Conservation (phyloP, 2,888 invertebrate species). For the Euphydryas editha region DNA sequence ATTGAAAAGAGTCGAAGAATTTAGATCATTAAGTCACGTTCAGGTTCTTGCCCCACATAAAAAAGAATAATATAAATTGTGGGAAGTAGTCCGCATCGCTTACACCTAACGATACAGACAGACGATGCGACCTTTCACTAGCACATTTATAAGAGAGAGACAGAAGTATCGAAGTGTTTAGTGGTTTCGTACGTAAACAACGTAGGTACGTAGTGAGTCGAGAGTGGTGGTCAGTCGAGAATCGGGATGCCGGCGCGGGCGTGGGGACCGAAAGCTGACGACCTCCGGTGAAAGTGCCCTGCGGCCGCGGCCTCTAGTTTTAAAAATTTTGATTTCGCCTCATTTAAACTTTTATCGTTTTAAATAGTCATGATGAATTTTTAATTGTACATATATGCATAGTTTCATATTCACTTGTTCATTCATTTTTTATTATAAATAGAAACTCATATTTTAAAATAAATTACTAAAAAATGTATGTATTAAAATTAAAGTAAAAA, state of each 20-base stretch:
- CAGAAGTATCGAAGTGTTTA: slow-evolving; percentile 41
- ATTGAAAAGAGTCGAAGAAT: slow-evolving; percentile 33
- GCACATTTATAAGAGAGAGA: slow-evolving; percentile 60
- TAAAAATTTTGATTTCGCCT: slow-evolving; percentile 50
- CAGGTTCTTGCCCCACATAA: slow-evolving; percentile 68
- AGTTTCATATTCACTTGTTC: neutral
- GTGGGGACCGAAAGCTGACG: slow-evolving; percentile 68
- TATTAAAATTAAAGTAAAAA: too few relatives aligned
- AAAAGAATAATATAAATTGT: slow-evolving; percentile 60
- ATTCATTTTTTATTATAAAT: too few relatives aligned
- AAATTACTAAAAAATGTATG: too few relatives aligned
- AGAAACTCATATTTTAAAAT: too few relatives aligned
- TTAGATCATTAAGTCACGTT: slow-evolving; percentile 54
- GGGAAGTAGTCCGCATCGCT: slow-evolving; percentile 72
- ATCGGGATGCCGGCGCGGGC: slow-evolving; percentile 58
- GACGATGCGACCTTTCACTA: slow-evolving; percentile 65
- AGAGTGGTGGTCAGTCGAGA: slow-evolving; percentile 55
- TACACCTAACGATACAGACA: slow-evolving; percentile 48
- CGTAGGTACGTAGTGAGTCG: slow-evolving; percentile 39
- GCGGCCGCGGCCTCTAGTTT: slow-evolving; percentile 49
- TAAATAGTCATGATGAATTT: neutral
- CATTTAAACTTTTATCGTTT: slow-evolving; percentile 29
- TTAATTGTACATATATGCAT: neutral
- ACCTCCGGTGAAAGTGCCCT: slow-evolving; percentile 77
- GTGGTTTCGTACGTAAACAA: slow-evolving; percentile 42